Evolutionary conservation across 2,113 vertebrate species (phyloP).

Genomic region (Amazona guildingii): DNA sequence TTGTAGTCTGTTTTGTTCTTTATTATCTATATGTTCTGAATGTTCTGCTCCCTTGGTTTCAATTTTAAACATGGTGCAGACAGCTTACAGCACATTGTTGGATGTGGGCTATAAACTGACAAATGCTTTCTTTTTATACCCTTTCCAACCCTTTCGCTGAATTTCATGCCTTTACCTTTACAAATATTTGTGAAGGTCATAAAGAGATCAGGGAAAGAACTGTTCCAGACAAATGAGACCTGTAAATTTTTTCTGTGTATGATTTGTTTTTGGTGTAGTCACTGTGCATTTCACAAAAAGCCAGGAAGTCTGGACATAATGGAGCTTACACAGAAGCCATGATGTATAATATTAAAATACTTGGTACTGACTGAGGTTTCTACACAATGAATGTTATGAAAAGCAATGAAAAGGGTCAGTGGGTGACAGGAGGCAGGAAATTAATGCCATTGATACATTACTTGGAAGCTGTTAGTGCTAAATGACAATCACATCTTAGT

Average conservation of each 20-base stretch:
- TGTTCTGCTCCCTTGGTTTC: slow-evolving; percentile 52
- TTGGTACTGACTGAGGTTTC: not conserved
- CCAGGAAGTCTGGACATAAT: not conserved
- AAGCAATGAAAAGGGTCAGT: not conserved
- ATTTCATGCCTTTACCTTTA: slow-evolving; percentile 41
- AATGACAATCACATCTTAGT: not conserved
- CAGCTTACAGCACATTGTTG: not conserved
- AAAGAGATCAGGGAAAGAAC: slow-evolving; percentile 24
- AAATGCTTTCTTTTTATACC: slow-evolving; percentile 17
- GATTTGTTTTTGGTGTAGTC: not conserved
- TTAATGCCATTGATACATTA: not conserved
- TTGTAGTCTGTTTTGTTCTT: slow-evolving; percentile 43
- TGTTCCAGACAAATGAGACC: slow-evolving; percentile 2
- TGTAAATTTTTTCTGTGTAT: not conserved
- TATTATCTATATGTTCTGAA: slow-evolving; percentile 11
- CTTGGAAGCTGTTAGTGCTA: not conserved
- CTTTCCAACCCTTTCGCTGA: not conserved
- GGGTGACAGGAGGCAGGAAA: slow-evolving; percentile 2
- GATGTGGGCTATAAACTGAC: slow-evolving; percentile 48
- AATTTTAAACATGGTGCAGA: slow-evolving; percentile 39
- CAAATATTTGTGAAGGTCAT: slow-evolving; percentile 52
- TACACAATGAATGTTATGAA: not conserved
- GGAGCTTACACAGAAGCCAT: not conserved
- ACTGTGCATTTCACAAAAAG: not conserved
- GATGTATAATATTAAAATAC: not conserved